Conservation (phyloP, 2,888 invertebrate species). For the Lasius platythorax region DNA sequence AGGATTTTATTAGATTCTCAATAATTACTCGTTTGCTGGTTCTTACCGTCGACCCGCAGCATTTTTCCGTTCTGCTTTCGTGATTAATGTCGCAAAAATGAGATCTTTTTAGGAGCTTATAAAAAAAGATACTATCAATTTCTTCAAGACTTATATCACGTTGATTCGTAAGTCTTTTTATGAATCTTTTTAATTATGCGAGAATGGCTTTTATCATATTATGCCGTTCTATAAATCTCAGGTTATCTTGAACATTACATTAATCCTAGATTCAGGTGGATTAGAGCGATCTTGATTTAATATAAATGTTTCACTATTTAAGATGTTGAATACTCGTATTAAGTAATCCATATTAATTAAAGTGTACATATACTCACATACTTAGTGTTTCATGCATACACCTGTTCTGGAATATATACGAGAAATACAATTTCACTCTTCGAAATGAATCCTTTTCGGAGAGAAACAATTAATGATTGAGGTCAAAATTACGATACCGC, state of each 20-base stretch:
- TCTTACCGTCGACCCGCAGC: not conserved
- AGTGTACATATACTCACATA: not conserved
- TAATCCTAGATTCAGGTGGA: not conserved
- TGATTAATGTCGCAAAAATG: slow-evolving; percentile 25
- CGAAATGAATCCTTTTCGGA: not conserved
- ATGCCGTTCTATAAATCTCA: not conserved
- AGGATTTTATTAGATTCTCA: slow-evolving; percentile 48
- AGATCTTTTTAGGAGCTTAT: not conserved
- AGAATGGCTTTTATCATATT: not conserved
- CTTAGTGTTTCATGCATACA: not conserved
- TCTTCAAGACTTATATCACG: not conserved
- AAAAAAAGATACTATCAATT: slow-evolving; percentile 2
- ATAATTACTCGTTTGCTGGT: slow-evolving; percentile 62
- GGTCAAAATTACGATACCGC: slow-evolving; percentile 7
- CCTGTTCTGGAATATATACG: not conserved
- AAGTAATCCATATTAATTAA: slow-evolving; percentile 29
- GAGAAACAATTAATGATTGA: slow-evolving; percentile 23
- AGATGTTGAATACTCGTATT: not conserved
- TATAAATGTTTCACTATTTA: not conserved
- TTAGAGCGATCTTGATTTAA: not conserved
- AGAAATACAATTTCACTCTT: not conserved
- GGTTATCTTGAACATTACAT: not conserved
- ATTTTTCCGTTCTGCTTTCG: not conserved
- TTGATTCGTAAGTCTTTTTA: not conserved
- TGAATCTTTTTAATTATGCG: not conserved